Evolutionary conservation across 2,797 vertebrate genomes (phyloP).

Genomic region (Dermochelys coriacea): DNA sequence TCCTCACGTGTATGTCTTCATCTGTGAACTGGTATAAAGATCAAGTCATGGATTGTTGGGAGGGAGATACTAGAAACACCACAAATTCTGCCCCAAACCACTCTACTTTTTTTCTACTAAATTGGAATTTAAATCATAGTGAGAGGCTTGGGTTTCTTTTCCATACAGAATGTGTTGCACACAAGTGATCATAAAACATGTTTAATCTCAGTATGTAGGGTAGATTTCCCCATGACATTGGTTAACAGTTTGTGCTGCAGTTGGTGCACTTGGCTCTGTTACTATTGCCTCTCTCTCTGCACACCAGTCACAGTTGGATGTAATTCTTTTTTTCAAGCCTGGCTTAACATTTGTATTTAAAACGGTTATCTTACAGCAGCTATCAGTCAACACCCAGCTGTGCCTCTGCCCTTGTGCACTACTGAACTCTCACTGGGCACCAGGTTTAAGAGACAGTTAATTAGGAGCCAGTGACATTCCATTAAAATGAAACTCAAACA

Average conservation of each 20-base stretch:
- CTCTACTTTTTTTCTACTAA: neutral
- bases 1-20: neutral
- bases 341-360: neutral
- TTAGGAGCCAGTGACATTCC: neutral
- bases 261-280: neutral
- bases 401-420: neutral
- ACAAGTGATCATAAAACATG: neutral
- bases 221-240: neutral
- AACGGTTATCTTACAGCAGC: neutral
- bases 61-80: neutral
- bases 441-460: neutral
- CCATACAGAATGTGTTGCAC: neutral
- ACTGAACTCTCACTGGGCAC: neutral
- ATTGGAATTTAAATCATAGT: neutral
- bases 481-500: neutral
- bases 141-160: neutral
- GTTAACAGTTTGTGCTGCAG: neutral
- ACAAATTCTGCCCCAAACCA: neutral
- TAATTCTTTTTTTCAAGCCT: neutral
- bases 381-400: slow-evolving; percentile 14
- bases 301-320: neutral
- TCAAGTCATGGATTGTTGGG: neutral
- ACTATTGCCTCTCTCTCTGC: neutral
- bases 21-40: neutral
- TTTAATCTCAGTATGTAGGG: neutral